Evolutionary conservation across 2,113 vertebrate genomes (phyloP).

Genomic region (Deroptyus accipitrinus): DNA sequence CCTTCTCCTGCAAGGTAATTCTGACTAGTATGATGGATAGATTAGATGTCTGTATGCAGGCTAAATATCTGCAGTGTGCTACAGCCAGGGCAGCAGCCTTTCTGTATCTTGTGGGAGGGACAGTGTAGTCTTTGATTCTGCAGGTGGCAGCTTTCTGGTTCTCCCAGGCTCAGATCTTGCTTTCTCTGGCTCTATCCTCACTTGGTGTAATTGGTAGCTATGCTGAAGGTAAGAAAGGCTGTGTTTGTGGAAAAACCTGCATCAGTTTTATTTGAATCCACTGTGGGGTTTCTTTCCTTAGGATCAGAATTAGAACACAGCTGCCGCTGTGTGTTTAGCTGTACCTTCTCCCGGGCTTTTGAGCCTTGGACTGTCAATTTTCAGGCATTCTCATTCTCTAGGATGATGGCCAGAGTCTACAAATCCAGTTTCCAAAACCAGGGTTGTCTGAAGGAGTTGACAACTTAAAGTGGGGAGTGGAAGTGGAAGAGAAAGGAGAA

Average conservation of each 20-base stretch:
- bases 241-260: not conserved
- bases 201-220: not conserved
- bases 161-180: not conserved
- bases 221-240: not conserved
- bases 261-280: not conserved
- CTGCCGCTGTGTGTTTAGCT: not conserved
- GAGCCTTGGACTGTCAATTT: not conserved
- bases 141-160: not conserved
- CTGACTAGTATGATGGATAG: fast-evolving
- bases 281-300: not conserved
- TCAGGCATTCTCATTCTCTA: not conserved
- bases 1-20: conserved; percentile 94
- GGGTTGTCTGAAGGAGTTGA: not conserved
- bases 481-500: not conserved
- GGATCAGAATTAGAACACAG: not conserved
- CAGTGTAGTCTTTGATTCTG: not conserved
- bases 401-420: not conserved
- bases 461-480: not conserved
- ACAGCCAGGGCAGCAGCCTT: not conserved
- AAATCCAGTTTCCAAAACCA: not conserved
- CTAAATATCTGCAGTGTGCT: not conserved
- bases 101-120: not conserved
- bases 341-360: not conserved
- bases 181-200: not conserved
- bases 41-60: not conserved